Evolutionary conservation across 2,888 invertebrate species (phyloP), one percentile per base, ranked within the genome.

Genomic region (Microchrysa polita): DNA sequence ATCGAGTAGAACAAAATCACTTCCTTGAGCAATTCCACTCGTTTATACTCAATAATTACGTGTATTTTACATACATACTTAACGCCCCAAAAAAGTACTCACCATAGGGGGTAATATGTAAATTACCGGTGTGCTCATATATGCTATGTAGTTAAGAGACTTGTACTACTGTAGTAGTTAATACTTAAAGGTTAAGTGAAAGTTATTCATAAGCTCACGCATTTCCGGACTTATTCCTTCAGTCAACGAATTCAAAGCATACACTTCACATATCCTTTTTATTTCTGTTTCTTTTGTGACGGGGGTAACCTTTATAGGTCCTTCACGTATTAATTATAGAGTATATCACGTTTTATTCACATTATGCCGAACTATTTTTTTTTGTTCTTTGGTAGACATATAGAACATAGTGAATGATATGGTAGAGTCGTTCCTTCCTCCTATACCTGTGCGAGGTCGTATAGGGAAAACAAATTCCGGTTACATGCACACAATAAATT

Each of bases 121-220:
- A 75, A 75, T 75, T 71, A 69, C 69, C 55, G 57, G 73, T 65
- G 63, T 52, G 48, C 22, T 44, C 75, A 75, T 74, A 75, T 61
- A 74, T 74, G 74, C 42, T 65, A 55, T n/a, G n/a, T 69, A 27
- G 61, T 60, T 27, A 22, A 52, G 42, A 23, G 1, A 42, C 27
- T 22, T 18, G 60, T 67, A 57, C 72, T n/a, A n/a, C n/a, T n/a
- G 67, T 75, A 72, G 73, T 74, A 71, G 72, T 67, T 75, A 72
- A 75, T 74, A 71, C 67, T 67, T 65, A 75, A 75, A 75, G 74
- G 72, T 72, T 72, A 75, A 71, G 65, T 67, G 52, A 34, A 72
- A 74, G 61, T 75, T 75, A 75, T 75, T 75, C 67, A 72, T 44
- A 72, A 63, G 72, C 74, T 75, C 75, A 75, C 75, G 75, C 75